Conservation (phyloP, 2,113 vertebrate species). For the Ahaetulla prasina region DNA sequence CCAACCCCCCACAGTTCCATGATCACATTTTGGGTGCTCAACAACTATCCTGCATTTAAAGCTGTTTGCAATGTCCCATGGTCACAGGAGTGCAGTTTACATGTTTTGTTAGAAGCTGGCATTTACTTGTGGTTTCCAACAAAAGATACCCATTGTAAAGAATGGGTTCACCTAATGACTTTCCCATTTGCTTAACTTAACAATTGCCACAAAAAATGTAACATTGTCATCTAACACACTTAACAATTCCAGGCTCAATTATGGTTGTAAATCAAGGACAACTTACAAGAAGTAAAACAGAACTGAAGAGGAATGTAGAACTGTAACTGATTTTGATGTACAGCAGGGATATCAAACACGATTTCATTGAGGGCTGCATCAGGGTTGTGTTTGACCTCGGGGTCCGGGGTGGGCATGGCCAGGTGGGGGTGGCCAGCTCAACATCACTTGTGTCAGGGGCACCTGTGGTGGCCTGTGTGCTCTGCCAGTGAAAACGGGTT, state of each 20-base stretch:
- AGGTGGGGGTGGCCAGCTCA: no score
- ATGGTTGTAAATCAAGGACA: neutral
- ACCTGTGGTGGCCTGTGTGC: no score
- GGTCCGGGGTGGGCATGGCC: no score
- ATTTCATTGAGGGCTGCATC: no score
- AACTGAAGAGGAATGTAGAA: neutral
- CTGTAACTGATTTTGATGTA: neutral
- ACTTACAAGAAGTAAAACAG: neutral
- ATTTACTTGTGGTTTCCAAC: neutral
- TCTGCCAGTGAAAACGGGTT: no score
- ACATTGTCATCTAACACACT: neutral
- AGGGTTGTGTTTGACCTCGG: no score
- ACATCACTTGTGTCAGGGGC: no score
- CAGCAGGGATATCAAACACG: neutral
- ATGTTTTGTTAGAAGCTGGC: neutral
- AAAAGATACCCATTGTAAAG: neutral
- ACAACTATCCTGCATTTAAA: neutral
- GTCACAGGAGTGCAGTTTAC: neutral
- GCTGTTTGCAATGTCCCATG: neutral
- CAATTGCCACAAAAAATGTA: neutral
- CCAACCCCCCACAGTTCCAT: neutral
- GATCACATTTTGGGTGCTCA: neutral
- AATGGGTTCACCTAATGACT: neutral
- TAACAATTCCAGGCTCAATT: neutral
- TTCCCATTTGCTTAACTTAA: neutral